phyloP scores from a whole-genome alignment of 2,797 vertebrate species.

The Liasis olivaceus region DNA sequence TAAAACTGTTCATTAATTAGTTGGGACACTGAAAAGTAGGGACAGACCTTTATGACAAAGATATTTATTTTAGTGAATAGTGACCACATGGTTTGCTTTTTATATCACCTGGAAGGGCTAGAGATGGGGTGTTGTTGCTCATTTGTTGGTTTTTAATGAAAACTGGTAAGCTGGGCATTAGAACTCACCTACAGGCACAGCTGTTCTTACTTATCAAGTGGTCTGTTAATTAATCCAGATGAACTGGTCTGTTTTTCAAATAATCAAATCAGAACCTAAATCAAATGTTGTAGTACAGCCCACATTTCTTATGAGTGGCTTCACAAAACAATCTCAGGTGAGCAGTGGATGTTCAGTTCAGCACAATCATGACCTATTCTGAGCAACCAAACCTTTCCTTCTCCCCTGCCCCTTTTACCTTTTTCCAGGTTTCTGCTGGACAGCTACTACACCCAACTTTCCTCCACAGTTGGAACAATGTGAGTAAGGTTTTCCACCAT shows the following conservation, averaged over 20 bases:
- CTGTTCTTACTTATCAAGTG: neutral
- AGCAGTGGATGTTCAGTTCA: neutral
- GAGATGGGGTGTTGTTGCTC: neutral
- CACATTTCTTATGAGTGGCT: neutral
- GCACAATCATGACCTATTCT: neutral
- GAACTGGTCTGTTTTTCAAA: neutral
- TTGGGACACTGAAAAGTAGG: neutral
- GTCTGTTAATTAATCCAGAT: neutral
- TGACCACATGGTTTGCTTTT: neutral
- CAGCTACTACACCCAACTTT: neutral
- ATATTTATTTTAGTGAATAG: neutral
- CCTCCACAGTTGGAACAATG: conserved; percentile 84
- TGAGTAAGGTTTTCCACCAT: conserved; percentile 78
- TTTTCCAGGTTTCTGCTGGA: neutral
- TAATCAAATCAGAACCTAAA: neutral
- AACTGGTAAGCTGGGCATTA: neutral
- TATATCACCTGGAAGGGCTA: neutral
- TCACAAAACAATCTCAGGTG: neutral
- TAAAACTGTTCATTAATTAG: neutral
- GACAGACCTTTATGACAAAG: neutral
- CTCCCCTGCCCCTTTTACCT: neutral
- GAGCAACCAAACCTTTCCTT: neutral
- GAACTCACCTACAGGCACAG: neutral
- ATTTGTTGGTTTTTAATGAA: neutral
- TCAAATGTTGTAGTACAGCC: neutral